phyloP scores from a whole-genome alignment of 1,140 invertebrate genomes.

The Hirudo medicinalis region DNA sequence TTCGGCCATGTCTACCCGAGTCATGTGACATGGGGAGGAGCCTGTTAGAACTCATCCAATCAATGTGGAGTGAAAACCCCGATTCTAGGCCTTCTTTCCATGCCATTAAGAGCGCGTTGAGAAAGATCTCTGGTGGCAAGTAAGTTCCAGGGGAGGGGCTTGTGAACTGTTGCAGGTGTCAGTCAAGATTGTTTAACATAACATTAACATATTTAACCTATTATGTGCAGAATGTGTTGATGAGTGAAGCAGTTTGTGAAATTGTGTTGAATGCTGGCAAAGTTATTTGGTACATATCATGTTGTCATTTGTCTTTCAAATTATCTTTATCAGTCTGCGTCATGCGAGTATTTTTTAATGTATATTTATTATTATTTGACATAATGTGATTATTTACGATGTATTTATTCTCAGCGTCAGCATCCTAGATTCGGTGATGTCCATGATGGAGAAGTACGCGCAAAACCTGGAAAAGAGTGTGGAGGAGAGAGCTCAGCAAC shows the following conservation, averaged over 20 bases:
- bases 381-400: background rate
- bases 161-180: background rate
- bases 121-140: constrained; percentile 27
- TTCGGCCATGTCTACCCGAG: constrained; percentile 14
- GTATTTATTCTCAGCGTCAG: constrained; percentile 41
- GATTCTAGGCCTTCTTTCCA: constrained; percentile 26
- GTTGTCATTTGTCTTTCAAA: too few relatives aligned
- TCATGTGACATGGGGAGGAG: constrained; percentile 14
- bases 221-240: background rate
- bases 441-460: constrained; percentile 81
- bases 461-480: constrained; percentile 78
- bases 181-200: background rate
- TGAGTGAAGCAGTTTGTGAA: background rate
- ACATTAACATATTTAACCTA: background rate
- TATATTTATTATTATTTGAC: too few relatives aligned
- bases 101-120: constrained; percentile 32
- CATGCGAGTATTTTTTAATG: too few relatives aligned
- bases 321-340: too few relatives aligned
- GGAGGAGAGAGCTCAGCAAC: constrained; percentile 63
- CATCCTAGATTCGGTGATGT: constrained; percentile 82
- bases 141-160: background rate
- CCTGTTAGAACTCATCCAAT: constrained; percentile 22
- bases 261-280: too few relatives aligned
- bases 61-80: constrained; percentile 23
- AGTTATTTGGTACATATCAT: too few relatives aligned